Evolutionary conservation across 2,113 vertebrate genomes (phyloP), one percentile per base, ranked within the genome.

Genomic region (Sinocyclocheilus grahami): DNA sequence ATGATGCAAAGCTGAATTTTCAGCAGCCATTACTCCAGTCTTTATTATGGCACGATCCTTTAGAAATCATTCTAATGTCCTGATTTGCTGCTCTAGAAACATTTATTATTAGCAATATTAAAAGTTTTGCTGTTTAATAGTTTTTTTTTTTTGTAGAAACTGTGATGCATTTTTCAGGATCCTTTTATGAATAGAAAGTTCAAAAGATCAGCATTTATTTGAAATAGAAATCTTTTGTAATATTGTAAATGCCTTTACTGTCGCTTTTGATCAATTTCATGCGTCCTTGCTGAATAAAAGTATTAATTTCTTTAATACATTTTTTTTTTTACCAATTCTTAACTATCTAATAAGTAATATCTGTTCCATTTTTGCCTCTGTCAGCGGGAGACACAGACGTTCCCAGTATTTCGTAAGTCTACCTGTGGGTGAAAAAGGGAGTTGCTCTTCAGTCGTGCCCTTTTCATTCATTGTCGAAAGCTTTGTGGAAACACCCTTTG

Each of bases 341-440:
- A 42, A 42, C 20, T n/a, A 13, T 5, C 20, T 74, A n/a, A n/a
- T n/a, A n/a, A 11, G 20, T 24, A 63, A 67, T 20, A 82, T 69
- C 1, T 20, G 2, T 82, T 69, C 0, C 1, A 24, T 78, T 18
- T 65, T 87, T 76, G 11, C 20, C 4, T 24, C 63, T 75, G 77
- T 69, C n/a, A 67, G 30, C 39, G 71, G 33, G 0, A 8, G 39
- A 74, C 3, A 11, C 3, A 16, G 30, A 48, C 69, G 58, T 37
- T 63, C 46, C 37, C 16, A 62, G 72, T 11, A 18, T 89, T 87
- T 89, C 72, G 51, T 20, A 89, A 86, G 11, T 55, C 46, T 37
- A 12, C 42, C 67, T 72, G 46, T 84, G 67, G 85, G 85, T 87
- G 69, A 86, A 86, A 58, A 82, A 81, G 58, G 69, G 48, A 62